Base-by-base conservation (phyloP, 2,113 vertebrate genomes). In the Amblyopsis rosae region DNA sequence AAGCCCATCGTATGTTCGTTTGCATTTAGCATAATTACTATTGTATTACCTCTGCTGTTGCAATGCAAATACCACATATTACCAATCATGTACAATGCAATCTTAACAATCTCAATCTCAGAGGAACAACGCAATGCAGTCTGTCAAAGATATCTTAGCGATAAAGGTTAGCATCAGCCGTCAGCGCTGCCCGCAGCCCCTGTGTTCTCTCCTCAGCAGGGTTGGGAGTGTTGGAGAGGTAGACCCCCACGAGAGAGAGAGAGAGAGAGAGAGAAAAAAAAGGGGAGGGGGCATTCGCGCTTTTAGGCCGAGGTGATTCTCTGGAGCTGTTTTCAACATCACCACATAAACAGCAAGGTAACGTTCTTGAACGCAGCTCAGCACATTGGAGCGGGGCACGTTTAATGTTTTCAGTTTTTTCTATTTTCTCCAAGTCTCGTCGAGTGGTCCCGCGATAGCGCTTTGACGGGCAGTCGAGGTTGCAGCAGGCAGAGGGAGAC, bases 401-500 rank as follows among this genome's bases (percentile, higher is more conserved):
- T 79, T 83, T 70, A 80, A 78, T 82, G 49, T 80, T 89, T 86
- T 86, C 76, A 54, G 80, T 86, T 65, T 85, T 49, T 16, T 12
- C 59, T 33, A 51, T 72, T 80, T 75, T 72, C 66, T 62, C 69
- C 70, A 70, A 74, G 15, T 47, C 75, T 71, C 59, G 33, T 61
- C 78, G 81, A 79, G 59, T 75, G 45, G 91, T 96, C 94, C 95
- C 95, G 95, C 95, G 95, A 96, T 87, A 90, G 87, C 49, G 80
- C 73, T 88, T 88, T 92, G 88, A 90, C 90, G 82, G 86, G 87
- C 90, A 87, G 90, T 91, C 87, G 90, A 90, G 91, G 92, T 93
- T 88, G 92, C 91, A 93, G 93, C 92, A 93, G 94, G 93, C 93
- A 93, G 93, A 92, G 94, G 92, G 94, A 95, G 92, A 94, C 89